A percentile compares a stretch with the other conserved stretches of the same genome.
Conservation (phyloP, 35 echinoderm and acorn worm species). For the Ophiothrix spiculata region DNA sequence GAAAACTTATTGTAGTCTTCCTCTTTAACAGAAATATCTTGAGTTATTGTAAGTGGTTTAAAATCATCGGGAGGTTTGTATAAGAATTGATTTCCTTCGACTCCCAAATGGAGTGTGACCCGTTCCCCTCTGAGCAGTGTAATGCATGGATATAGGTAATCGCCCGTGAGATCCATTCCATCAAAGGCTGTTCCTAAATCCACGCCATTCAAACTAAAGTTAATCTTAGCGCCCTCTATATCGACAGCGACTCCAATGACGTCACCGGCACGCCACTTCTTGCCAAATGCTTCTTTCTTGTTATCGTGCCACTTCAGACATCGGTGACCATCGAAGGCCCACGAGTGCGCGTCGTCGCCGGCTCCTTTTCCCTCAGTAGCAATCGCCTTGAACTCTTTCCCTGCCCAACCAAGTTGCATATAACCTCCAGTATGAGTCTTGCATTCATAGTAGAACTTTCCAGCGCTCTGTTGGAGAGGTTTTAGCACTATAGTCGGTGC, state of each 20-base stretch:
- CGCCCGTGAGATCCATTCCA: background rate
- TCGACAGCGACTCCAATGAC: slow-evolving; percentile 9
- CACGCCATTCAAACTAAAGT: background rate
- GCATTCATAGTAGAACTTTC: slow-evolving; percentile 14
- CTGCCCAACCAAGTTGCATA: slow-evolving; percentile 10
- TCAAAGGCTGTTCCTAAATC: slow-evolving; percentile 20
- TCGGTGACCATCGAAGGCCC: slow-evolving; percentile 4
- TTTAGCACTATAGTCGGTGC: background rate
- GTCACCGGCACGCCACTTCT: slow-evolving; percentile 8
- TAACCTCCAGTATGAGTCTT: slow-evolving; percentile 24
- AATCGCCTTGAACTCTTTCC: background rate
- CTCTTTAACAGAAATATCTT: background rate
- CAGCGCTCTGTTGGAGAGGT: background rate
- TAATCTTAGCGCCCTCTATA: background rate
- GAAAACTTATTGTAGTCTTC: background rate
- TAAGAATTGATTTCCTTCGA: slow-evolving; percentile 3
- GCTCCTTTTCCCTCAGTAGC: background rate
- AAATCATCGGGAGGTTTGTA: background rate
- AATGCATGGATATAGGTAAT: background rate
- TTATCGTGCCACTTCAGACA: background rate
- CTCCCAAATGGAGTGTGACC: background rate
- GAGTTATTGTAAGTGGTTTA: background rate
- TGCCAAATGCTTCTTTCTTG: background rate
- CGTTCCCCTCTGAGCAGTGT: background rate
- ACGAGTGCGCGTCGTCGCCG: background rate